Percentiles rank a stretch among this genome's conserved stretches.
phyloP scores from a whole-genome alignment of 2,797 vertebrate species.

The Remorina albescens region DNA sequence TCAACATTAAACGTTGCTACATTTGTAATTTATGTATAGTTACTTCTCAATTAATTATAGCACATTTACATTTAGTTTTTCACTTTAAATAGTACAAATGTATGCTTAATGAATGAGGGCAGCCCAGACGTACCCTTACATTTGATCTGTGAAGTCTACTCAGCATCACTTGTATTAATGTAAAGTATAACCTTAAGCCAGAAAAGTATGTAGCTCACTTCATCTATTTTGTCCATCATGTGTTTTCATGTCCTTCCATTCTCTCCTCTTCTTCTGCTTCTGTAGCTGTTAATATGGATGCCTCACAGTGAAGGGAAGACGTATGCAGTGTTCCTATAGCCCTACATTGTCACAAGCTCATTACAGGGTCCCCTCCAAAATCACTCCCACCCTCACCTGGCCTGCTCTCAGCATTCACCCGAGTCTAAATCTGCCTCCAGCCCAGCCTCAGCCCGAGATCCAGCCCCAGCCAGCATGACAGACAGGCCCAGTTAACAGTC shows the following conservation, averaged over 20 bases:
- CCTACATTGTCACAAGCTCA: conserved; percentile 77
- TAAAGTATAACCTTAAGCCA: conserved; percentile 33
- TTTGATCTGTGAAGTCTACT: no score
- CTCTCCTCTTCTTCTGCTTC: conserved; percentile 49
- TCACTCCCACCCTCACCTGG: conserved; percentile 63
- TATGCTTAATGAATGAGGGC: no score
- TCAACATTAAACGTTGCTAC: no score
- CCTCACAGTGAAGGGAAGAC: conserved; percentile 70
- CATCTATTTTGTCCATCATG: conserved; percentile 59
- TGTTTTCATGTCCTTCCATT: conserved; percentile 38
- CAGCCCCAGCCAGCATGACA: conserved; percentile 80
- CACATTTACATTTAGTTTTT: no score
- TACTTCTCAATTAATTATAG: no score
- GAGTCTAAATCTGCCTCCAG: conserved; percentile 70
- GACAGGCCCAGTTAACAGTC: conserved; percentile 85
- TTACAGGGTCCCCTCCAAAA: conserved; percentile 76
- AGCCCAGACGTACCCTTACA: background rate
- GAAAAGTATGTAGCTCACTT: conserved; percentile 66
- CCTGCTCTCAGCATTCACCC: conserved; percentile 63
- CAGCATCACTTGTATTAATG: conserved; percentile 28
- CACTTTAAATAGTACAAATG: no score
- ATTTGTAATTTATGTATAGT: no score
- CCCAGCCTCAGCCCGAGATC: conserved; percentile 60
- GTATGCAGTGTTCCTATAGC: conserved; percentile 71
- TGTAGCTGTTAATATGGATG: conserved; percentile 81